A percentile compares a stretch with the other conserved stretches of the same genome.
phyloP scores from a whole-genome alignment of 37 sponge, comb jelly and placozoan genomes.

The Corticium candelabrum region DNA sequence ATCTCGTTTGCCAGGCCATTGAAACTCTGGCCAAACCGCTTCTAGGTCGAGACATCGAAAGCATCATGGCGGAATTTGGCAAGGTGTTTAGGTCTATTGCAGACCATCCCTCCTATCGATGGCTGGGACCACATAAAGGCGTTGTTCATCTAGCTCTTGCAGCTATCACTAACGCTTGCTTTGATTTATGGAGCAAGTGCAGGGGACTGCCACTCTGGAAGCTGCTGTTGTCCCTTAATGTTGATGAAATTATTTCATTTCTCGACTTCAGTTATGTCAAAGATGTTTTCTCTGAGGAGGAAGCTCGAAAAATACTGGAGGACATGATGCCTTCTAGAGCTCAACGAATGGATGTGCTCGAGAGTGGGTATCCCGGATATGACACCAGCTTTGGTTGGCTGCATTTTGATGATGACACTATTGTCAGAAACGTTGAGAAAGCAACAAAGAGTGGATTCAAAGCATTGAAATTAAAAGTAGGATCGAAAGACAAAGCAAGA shows the following conservation, averaged over 20 bases:
- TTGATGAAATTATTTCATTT: not conserved
- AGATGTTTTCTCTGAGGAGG: not conserved
- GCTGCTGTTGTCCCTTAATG: conserved; percentile 11
- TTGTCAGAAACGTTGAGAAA: not conserved
- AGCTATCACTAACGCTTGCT: not conserved
- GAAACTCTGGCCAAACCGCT: not conserved
- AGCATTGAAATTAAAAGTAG: not conserved
- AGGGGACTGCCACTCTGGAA: conserved; percentile 17
- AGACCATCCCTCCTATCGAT: not conserved
- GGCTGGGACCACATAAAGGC: not conserved
- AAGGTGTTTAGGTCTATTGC: not conserved
- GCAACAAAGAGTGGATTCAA: not conserved
- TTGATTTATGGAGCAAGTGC: not conserved
- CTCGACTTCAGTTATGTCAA: not conserved
- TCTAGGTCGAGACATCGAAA: not conserved
- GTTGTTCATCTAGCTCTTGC: not conserved
- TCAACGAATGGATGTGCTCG: not conserved
- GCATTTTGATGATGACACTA: not conserved
- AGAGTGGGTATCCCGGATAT: not conserved
- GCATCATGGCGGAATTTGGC: not conserved
- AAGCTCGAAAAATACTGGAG: not conserved
- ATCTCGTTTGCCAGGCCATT: not conserved
- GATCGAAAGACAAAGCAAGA: not conserved
- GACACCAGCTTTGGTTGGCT: not conserved
- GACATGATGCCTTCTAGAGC: not conserved